Conservation (phyloP, 1,140 invertebrate genomes). For the Ganaspis sp. region DNA sequence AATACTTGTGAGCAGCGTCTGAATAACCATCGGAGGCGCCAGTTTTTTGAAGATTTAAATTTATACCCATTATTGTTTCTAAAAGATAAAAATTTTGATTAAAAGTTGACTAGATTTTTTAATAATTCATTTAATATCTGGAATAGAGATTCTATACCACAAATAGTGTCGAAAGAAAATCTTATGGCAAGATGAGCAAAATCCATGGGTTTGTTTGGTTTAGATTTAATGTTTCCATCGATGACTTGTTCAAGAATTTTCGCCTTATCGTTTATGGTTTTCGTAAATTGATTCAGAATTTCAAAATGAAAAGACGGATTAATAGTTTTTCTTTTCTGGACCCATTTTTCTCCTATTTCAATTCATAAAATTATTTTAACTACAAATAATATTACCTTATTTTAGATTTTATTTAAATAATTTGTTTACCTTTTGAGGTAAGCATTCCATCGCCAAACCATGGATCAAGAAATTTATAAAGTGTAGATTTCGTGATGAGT, state of each 20-base stretch:
- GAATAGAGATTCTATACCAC: background rate
- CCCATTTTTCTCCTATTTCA: background rate
- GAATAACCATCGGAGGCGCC: conserved; percentile 83
- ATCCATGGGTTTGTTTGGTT: background rate
- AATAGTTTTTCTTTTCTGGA: background rate
- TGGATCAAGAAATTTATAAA: background rate
- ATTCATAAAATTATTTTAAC: background rate
- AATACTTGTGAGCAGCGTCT: conserved; percentile 81
- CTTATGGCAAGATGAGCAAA: background rate
- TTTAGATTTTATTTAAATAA: background rate
- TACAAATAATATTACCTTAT: background rate
- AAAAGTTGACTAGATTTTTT: background rate
- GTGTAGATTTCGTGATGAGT: background rate
- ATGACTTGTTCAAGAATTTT: background rate
- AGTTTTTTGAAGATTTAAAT: conserved; percentile 84
- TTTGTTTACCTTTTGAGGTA: background rate
- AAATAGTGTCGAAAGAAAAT: conserved; percentile 11
- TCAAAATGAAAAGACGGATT: conserved; percentile 14
- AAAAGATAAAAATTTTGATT: conserved; percentile 44
- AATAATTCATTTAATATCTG: background rate
- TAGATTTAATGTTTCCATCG: background rate
- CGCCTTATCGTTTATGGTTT: background rate
- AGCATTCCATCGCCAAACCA: background rate
- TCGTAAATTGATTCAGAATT: background rate
- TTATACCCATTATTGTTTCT: conserved; percentile 91